Conservation (phyloP, 2,113 vertebrate species). For the Eubucco bourcierii region DNA sequence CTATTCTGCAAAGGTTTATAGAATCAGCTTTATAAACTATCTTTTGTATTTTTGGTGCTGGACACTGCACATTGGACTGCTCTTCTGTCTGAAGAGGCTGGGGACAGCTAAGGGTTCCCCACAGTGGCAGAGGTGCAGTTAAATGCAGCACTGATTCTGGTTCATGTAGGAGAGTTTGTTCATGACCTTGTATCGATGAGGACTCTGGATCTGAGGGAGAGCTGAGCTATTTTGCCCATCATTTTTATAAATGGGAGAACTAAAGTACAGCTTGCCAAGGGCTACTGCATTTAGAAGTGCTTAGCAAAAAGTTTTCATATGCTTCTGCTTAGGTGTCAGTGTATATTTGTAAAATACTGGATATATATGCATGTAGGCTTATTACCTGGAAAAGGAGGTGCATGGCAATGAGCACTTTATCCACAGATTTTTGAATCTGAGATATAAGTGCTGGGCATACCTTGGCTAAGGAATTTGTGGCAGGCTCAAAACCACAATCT, state of each 20-base stretch:
- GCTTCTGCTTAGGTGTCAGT: not conserved
- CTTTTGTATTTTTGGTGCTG: not conserved
- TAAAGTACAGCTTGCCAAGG: not conserved
- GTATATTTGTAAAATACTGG: not conserved
- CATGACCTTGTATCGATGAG: not conserved
- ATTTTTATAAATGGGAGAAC: not conserved
- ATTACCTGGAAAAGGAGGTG: not conserved
- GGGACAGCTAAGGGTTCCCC: not conserved
- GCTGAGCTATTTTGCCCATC: not conserved
- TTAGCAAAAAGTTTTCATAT: not conserved
- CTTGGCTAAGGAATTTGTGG: not conserved
- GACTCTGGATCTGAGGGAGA: not conserved
- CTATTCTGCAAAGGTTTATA: not conserved
- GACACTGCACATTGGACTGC: not conserved
- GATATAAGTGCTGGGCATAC: fast-evolving
- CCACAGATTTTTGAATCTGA: not conserved
- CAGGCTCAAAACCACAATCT: not conserved
- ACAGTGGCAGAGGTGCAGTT: not conserved
- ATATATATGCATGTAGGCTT: not conserved
- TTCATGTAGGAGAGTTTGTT: not conserved
- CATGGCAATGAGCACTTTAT: not conserved
- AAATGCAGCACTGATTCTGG: not conserved
- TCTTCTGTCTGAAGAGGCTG: not conserved
- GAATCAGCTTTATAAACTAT: not conserved
- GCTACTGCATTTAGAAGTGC: not conserved